phyloP scores from a whole-genome alignment of 2,888 invertebrate species.

The Nomada lathburiana region DNA sequence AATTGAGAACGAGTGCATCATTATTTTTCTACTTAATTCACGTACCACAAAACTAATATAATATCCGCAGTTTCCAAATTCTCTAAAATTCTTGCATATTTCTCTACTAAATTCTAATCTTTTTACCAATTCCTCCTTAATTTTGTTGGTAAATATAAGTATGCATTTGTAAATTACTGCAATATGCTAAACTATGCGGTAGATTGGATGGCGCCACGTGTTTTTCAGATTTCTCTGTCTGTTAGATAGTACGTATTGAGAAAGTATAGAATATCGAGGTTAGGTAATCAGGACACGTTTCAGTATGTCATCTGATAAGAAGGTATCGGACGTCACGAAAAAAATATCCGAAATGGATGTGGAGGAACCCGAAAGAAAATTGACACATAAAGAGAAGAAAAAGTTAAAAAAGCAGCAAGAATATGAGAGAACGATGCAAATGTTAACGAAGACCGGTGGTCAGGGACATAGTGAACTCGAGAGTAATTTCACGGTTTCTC shows the following conservation, averaged over 20 bases:
- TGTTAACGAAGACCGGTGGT: slow-evolving; percentile 94
- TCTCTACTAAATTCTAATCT: not conserved
- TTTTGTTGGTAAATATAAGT: not conserved
- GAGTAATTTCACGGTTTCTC: slow-evolving; percentile 98
- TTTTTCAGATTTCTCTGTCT: slow-evolving; percentile 21
- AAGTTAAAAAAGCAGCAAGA: slow-evolving; percentile 95
- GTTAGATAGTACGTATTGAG: slow-evolving; percentile 12
- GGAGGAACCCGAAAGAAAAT: slow-evolving; percentile 87
- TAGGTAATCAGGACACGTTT: slow-evolving; percentile 51
- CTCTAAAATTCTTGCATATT: not conserved
- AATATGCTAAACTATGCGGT: slow-evolving; percentile 40
- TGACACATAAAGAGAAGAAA: slow-evolving; percentile 96
- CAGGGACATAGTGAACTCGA: slow-evolving; percentile 95
- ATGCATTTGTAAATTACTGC: slow-evolving; percentile 2
- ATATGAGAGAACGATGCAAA: slow-evolving; percentile 94
- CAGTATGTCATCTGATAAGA: slow-evolving; percentile 73
- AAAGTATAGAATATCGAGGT: slow-evolving; percentile 57
- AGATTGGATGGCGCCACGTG: slow-evolving; percentile 62
- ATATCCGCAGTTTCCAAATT: not conserved
- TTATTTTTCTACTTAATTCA: not conserved
- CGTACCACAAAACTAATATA: not conserved
- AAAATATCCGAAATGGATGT: slow-evolving; percentile 77
- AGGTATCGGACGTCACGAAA: slow-evolving; percentile 71
- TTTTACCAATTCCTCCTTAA: not conserved
- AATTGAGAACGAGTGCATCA: too few relatives aligned